These are phyloP conservation scores for Diplodus puntazzo DNA, from an alignment of 2,797 vertebrate genomes.

Conservation along the genomic window DNA sequence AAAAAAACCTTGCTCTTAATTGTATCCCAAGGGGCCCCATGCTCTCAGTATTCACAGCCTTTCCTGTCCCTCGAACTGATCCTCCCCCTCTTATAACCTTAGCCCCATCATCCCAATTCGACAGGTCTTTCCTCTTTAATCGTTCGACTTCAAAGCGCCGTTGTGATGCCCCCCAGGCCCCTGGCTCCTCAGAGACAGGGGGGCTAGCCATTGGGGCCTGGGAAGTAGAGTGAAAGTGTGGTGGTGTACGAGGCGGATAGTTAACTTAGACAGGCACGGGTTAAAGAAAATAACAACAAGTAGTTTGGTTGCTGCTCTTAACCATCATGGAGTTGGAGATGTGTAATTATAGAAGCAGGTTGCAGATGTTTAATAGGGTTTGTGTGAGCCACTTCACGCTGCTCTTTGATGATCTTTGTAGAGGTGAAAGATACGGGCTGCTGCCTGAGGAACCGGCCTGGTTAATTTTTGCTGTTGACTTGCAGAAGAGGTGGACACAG, in stretches of 20 bases:
- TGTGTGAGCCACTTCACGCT: not conserved
- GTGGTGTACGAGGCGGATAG: slow-evolving; percentile 28
- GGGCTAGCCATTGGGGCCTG: slow-evolving; percentile 65
- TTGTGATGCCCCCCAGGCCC: slow-evolving; percentile 71
- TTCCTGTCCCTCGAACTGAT: slow-evolving; percentile 78
- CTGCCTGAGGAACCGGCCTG: slow-evolving; percentile 53
- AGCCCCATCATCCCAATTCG: slow-evolving; percentile 73
- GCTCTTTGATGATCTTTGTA: slow-evolving; percentile 55
- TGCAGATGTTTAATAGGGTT: slow-evolving; percentile 46
- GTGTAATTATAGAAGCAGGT: slow-evolving; percentile 51
- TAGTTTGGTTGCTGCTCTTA: slow-evolving; percentile 52
- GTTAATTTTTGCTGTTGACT: slow-evolving; percentile 56
- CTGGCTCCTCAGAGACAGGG: slow-evolving; percentile 59
- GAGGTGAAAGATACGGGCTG: slow-evolving; percentile 32
- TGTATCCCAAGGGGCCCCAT: slow-evolving; percentile 77
- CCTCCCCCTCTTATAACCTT: slow-evolving; percentile 67
- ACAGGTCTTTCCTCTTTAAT: slow-evolving; percentile 84
- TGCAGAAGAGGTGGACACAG: slow-evolving; percentile 50
- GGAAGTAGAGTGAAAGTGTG: slow-evolving; percentile 66
- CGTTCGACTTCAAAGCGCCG: slow-evolving; percentile 80
- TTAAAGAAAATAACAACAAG: slow-evolving; percentile 68
- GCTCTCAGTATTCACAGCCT: slow-evolving; percentile 77
- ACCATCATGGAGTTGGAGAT: slow-evolving; percentile 34
- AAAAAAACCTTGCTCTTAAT: slow-evolving; percentile 80
- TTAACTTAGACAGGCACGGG: slow-evolving; percentile 43